Base-by-base conservation (phyloP, 2,888 invertebrate genomes). In the Trissoscelio sp. region DNA sequence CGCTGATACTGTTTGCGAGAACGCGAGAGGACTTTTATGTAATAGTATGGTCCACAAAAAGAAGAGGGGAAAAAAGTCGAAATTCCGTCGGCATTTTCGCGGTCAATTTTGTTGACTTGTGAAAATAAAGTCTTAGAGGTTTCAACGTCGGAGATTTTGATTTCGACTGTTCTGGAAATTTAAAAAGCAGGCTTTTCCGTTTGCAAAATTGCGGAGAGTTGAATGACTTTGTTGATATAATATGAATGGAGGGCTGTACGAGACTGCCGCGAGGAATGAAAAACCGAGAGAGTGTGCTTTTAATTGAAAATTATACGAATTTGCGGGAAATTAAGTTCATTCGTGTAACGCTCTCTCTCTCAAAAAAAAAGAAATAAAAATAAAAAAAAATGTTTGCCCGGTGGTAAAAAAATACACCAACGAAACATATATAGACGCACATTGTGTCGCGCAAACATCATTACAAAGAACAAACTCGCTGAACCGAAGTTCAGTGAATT, bases 1-100 rank as follows among this genome's bases (percentile, higher is more conserved):
- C 58, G 69, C 18, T 67, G 53, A 69, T 77, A 69, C 69, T 69
- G 62, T 77, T 77, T 77, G 74, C 57, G 37, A 60, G 60, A 42
- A 44, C 44, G 58, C 51, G 51, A 48, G 37, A 64, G 37, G 48
- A 74, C 57, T 66, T 57, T 64, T 37, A 66, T 66, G 57, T 66
- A 66, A 74, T 34, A 66, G 64, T n/a, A n/a, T n/a, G n/a, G n/a
- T n/a, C 24, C 18, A 48, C 46, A 46, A 57, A 66, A 74, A 58
- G 64, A 53, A 9, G 46, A 24, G 18, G 3, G 22, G 14, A 51
- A 22, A 22, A 51, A 12, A 5, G 34, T 9, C 5, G 14, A 58
- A 22, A 51, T 60, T 37, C 11, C 53, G 20, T n/a, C n/a, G 11
- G 20, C 48, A 22, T 58, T 66, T 74, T 74, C 20, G 48, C 64